Conservation (phyloP, 2,888 invertebrate species). For the Ectemnius lituratus region DNA sequence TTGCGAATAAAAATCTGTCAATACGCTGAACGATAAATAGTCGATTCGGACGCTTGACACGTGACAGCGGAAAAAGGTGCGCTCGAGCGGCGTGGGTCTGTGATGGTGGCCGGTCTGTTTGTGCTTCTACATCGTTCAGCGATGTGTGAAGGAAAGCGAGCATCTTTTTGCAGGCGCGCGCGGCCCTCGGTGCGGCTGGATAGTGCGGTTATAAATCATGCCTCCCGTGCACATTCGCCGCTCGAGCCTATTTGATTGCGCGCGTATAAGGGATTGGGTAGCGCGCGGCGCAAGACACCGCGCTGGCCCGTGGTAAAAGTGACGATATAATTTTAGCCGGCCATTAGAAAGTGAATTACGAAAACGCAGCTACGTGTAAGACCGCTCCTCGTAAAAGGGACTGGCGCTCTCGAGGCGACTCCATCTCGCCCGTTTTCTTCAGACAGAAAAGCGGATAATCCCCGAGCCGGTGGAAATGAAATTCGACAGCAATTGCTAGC, state of each 20-base stretch:
- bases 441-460: too few species aligned
- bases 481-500: too few species aligned
- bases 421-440: conserved; percentile 41
- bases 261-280: conserved; percentile 45
- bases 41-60: too few species aligned
- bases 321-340: conserved; percentile 60
- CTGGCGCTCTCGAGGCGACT: conserved; percentile 39
- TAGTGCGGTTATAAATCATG: conserved; percentile 53
- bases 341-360: conserved; percentile 62
- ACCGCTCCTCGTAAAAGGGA: conserved; percentile 42
- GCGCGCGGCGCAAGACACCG: conserved; percentile 18
- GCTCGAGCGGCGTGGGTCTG: not conserved
- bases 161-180: conserved; percentile 49
- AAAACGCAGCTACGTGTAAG: conserved; percentile 36
- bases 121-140: conserved; percentile 14
- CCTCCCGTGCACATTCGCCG: conserved; percentile 36
- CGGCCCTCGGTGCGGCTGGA: conserved; percentile 3
- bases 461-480: too few species aligned
- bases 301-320: conserved; percentile 50
- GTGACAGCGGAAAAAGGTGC: not conserved
- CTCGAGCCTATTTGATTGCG: conserved; percentile 49
- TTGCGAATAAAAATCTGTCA: too few species aligned
- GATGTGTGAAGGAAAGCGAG: conserved; percentile 46
- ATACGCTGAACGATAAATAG: too few species aligned
- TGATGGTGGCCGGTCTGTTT: not conserved